These are phyloP conservation scores for Dugesia japonica DNA, from an alignment of 2,888 invertebrate species.

Conservation along the genomic window DNA sequence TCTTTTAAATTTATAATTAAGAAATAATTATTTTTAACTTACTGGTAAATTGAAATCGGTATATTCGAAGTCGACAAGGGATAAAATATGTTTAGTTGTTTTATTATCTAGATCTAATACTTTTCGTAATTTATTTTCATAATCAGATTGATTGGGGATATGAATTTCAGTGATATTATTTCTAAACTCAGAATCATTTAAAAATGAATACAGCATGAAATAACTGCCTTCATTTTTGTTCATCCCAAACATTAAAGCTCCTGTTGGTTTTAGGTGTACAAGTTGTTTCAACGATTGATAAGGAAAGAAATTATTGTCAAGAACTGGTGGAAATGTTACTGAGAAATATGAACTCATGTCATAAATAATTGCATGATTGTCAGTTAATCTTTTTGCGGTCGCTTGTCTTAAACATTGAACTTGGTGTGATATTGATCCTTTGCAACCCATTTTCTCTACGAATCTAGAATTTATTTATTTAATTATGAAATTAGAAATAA, in stretches of 20 bases:
- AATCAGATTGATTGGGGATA: background rate
- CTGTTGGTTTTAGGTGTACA: constrained; percentile 26
- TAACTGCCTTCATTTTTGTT: constrained; percentile 88
- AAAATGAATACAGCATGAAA: constrained; percentile 73
- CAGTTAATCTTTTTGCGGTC: background rate
- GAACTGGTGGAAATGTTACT: constrained; percentile 22
- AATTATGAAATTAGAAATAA: no score
- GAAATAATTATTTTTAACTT: no score
- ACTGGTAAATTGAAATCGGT: constrained; percentile 1
- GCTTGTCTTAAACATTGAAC: background rate
- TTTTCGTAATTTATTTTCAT: background rate
- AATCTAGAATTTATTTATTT: no score
- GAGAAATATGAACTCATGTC: constrained; percentile 22
- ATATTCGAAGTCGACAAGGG: constrained; percentile 22
- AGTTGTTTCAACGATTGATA: constrained; percentile 20
- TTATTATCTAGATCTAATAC: constrained; percentile 14
- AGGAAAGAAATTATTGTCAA: constrained; percentile 27
- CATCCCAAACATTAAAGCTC: constrained; percentile 60
- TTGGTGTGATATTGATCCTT: background rate
- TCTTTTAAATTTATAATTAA: background rate
- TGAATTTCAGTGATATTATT: background rate
- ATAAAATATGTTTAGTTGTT: background rate
- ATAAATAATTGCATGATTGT: background rate
- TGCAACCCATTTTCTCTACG: background rate
- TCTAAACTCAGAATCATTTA: background rate